phyloP scores from a whole-genome alignment of 2,797 vertebrate species.

The Eurystomus glaucurus region DNA sequence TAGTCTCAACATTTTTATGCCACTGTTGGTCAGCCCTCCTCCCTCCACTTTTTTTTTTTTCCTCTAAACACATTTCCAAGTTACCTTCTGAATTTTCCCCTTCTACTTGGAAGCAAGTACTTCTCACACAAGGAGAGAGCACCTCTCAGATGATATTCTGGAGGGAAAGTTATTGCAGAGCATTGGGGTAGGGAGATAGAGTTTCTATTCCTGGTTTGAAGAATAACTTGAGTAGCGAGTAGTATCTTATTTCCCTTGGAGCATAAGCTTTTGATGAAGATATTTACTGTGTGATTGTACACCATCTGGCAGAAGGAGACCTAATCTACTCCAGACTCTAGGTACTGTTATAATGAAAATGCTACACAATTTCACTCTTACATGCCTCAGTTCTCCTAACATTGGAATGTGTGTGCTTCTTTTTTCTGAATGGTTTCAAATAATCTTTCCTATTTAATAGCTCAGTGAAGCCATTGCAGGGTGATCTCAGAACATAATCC shows the following conservation, averaged over 20 bases:
- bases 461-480: background rate
- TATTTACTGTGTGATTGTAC: background rate
- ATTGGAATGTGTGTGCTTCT: fast-evolving
- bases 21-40: background rate
- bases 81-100: background rate
- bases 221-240: background rate
- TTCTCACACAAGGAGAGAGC: fast-evolving
- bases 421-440: background rate
- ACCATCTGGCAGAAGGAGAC: background rate
- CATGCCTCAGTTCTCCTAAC: background rate
- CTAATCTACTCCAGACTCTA: background rate
- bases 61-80: background rate
- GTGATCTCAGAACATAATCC: background rate
- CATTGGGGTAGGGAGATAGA: background rate
- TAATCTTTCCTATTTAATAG: background rate
- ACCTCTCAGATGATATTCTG: background rate
- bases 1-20: background rate
- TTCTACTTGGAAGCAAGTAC: background rate
- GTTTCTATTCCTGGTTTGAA: background rate
- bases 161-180: background rate
- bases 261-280: background rate
- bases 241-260: background rate
- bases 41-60: fast-evolving
- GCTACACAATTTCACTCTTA: background rate
- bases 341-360: background rate